Evolutionary conservation across 2,888 invertebrate genomes (phyloP).

Genomic region (Podabrus alpinus): DNA sequence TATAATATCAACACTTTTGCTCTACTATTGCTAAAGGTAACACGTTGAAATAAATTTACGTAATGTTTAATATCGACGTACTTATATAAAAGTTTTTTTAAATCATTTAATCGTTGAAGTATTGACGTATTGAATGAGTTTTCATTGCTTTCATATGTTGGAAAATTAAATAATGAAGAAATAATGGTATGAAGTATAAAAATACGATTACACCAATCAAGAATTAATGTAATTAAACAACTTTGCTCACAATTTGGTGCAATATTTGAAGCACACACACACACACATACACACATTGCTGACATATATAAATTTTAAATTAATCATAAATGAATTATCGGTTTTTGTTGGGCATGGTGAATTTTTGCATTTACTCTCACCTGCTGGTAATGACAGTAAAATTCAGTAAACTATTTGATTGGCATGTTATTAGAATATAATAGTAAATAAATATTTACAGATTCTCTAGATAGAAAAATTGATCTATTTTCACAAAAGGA

Average conservation of each 20-base stretch:
- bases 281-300: not conserved
- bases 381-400: conserved; percentile 18
- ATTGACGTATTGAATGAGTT: not conserved
- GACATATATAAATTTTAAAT: conserved; percentile 7
- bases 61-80: not conserved
- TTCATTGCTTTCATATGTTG: not conserved
- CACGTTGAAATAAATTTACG: not conserved
- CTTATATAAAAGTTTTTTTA: not conserved
- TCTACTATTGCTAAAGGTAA: not conserved
- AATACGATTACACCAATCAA: not conserved
- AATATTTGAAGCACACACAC: not conserved
- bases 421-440: not conserved
- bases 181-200: not conserved
- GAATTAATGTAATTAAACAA: not conserved
- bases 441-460: not conserved
- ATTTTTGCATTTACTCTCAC: conserved; percentile 14
- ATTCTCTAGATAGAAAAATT: no score
- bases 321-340: conserved; percentile 18
- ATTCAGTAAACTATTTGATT: conserved; percentile 5
- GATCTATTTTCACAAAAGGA: not conserved
- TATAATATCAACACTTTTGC: not conserved
- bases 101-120: not conserved
- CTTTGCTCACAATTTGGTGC: not conserved
- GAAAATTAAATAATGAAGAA: not conserved
- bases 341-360: conserved; percentile 13